Conservation (phyloP, 2,113 vertebrate genomes). For the Macquaria ambigua region DNA sequence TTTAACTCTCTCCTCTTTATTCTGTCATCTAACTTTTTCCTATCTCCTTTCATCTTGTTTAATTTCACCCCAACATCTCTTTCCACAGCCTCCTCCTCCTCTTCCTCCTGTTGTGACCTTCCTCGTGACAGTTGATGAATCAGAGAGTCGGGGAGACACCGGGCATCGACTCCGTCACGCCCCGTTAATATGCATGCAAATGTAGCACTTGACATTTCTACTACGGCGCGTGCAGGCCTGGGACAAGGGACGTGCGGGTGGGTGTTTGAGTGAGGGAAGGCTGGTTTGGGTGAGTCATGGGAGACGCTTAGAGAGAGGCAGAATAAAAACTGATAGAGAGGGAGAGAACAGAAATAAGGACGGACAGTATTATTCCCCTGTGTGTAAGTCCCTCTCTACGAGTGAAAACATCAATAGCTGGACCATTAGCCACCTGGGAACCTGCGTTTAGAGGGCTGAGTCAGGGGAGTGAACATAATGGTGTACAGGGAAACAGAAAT, state of each 20-base stretch:
- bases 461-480: slow-evolving; percentile 56
- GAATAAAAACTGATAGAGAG: slow-evolving; percentile 50
- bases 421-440: slow-evolving; percentile 77
- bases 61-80: slow-evolving; percentile 18
- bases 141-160: slow-evolving; percentile 79
- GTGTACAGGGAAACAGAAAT: slow-evolving; percentile 47
- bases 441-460: slow-evolving; percentile 50
- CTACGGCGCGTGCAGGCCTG: slow-evolving; percentile 55
- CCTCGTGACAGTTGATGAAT: slow-evolving; percentile 85
- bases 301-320: slow-evolving; percentile 20
- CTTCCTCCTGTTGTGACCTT: slow-evolving; percentile 79
- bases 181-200: slow-evolving; percentile 88
- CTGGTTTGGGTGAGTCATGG: slow-evolving; percentile 2
- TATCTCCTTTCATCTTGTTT: slow-evolving; percentile 23
- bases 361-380: slow-evolving; percentile 60
- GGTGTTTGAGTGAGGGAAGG: slow-evolving; percentile 23
- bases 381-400: slow-evolving; percentile 64
- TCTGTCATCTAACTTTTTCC: slow-evolving; percentile 11
- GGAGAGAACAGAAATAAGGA: slow-evolving; percentile 56
- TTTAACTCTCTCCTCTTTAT: slow-evolving; percentile 4
- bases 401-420: slow-evolving; percentile 70
- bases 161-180: slow-evolving; percentile 76
- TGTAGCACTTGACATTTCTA: slow-evolving; percentile 87
- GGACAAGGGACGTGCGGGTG: slow-evolving; percentile 44
- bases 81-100: slow-evolving; percentile 5